Evolutionary conservation across 1,140 invertebrate genomes (phyloP).

Genomic region (Metaphire vulgaris): DNA sequence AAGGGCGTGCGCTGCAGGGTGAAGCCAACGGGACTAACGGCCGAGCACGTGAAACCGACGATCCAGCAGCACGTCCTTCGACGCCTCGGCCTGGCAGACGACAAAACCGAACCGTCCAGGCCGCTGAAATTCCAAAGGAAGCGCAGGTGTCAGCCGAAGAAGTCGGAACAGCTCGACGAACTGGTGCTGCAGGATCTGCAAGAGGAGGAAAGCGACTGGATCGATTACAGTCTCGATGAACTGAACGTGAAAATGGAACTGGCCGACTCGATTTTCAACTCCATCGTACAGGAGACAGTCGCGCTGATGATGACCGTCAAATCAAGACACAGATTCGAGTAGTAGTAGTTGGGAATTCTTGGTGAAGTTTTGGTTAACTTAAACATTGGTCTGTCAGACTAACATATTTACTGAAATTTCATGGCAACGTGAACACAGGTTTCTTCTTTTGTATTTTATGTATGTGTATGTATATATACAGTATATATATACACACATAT

Average conservation of each 20-base stretch:
- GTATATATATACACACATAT: too few species aligned
- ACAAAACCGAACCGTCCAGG: neutral
- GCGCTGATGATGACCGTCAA: neutral
- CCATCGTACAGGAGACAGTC: neutral
- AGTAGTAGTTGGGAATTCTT: too few species aligned
- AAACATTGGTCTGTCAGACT: too few species aligned
- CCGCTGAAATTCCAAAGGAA: neutral
- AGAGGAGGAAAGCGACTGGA: neutral
- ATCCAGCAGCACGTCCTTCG: neutral
- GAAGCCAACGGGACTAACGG: neutral
- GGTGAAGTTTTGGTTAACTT: too few species aligned
- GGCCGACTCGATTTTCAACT: neutral
- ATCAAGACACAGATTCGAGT: too few species aligned
- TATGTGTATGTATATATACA: too few species aligned
- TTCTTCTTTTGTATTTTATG: too few species aligned
- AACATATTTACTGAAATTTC: too few species aligned
- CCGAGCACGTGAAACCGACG: neutral
- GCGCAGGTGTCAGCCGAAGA: neutral
- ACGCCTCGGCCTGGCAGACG: neutral
- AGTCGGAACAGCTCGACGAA: neutral
- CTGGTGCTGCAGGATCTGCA: neutral
- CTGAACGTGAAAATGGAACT: neutral
- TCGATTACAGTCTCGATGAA: neutral
- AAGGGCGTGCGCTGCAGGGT: neutral
- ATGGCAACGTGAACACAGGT: too few species aligned